Percentiles rank a stretch among this genome's conserved stretches.
Conservation (phyloP, 2,888 invertebrate species). For the Phania funesta region DNA sequence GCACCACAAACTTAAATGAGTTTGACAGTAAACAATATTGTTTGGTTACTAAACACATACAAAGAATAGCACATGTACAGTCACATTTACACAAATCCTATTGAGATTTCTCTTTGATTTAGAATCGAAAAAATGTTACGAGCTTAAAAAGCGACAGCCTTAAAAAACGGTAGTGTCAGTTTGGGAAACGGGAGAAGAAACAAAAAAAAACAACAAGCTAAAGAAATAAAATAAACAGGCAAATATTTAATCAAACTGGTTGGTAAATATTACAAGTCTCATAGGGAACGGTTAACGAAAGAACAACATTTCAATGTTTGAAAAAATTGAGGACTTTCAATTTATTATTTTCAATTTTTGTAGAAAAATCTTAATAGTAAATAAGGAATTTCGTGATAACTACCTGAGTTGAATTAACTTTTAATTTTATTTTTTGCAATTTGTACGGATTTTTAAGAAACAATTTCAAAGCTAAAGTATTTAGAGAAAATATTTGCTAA, state of each 20-base stretch:
- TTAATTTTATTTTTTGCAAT: too few relatives aligned
- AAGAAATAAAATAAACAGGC: constrained; percentile 24
- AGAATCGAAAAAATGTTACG: constrained; percentile 37
- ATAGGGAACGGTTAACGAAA: background rate
- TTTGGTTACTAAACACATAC: constrained; percentile 18
- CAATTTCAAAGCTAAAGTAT: too few relatives aligned
- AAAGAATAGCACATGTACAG: background rate
- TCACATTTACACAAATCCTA: background rate
- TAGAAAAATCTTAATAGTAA: background rate
- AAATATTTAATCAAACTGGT: constrained; percentile 45
- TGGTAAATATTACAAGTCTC: constrained; percentile 4
- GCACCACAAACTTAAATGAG: constrained; percentile 61
- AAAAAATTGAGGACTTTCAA: constrained; percentile 6
- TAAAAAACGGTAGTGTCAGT: too few relatives aligned
- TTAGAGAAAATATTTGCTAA: too few relatives aligned
- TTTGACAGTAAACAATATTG: constrained; percentile 62
- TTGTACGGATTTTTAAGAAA: too few relatives aligned
- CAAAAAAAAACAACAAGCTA: constrained; percentile 4
- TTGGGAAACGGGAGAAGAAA: constrained; percentile 16
- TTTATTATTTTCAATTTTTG: constrained; percentile 15
- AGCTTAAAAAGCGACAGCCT: constrained; percentile 41
- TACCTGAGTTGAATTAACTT: too few relatives aligned
- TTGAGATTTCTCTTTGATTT: constrained; percentile 25
- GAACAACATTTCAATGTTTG: constrained; percentile 9
- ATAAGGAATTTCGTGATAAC: background rate